phyloP scores from a whole-genome alignment of 2,797 vertebrate species.

The Eidolon dupreanum region DNA sequence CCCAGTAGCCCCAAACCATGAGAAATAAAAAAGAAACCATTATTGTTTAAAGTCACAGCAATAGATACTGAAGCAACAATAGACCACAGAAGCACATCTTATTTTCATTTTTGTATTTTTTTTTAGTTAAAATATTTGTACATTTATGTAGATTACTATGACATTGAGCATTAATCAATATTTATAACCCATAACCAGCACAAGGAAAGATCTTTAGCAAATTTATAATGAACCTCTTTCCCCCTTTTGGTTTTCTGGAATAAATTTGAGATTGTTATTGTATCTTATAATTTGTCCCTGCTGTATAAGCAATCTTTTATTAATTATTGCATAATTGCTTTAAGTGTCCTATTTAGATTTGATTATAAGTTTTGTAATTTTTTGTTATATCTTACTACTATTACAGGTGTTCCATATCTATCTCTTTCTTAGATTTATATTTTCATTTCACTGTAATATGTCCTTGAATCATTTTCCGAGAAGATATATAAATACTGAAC shows the following conservation, averaged over 20 bases:
- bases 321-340: not conserved
- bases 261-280: not conserved
- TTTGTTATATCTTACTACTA: not conserved
- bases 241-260: not conserved
- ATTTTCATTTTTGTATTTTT: slow-evolving; percentile 13
- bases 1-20: not conserved
- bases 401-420: not conserved
- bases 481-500: not conserved
- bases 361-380: not conserved
- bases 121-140: not conserved
- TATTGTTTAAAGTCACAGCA: not conserved
- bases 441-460: not conserved
- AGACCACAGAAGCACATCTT: not conserved
- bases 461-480: not conserved
- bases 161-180: not conserved
- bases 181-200: not conserved
- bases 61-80: not conserved
- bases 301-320: slow-evolving; percentile 8
- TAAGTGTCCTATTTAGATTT: not conserved
- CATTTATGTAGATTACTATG: not conserved
- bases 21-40: not conserved
- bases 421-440: not conserved
- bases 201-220: slow-evolving; percentile 7
- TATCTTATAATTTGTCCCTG: not conserved
- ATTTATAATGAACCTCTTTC: not conserved